A percentile compares a stretch with the other conserved stretches of the same genome.
Conservation (phyloP, 2,113 vertebrate genomes). For the Albula glossodonta region DNA sequence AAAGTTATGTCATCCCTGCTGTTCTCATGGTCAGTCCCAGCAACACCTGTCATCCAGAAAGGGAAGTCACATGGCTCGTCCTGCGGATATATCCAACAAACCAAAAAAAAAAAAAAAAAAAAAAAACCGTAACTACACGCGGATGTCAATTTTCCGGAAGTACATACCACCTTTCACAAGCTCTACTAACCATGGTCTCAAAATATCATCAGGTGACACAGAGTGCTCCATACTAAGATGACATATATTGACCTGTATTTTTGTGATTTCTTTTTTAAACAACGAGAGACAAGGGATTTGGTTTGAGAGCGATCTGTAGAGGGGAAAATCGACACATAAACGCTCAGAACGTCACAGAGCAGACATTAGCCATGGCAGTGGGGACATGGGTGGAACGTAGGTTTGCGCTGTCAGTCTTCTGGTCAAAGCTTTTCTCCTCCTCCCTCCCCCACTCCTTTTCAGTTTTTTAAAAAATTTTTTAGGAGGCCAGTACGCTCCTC, state of each 20-base stretch:
- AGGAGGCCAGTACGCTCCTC: conserved; percentile 90
- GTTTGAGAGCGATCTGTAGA: conserved; percentile 47
- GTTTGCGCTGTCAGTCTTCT: conserved; percentile 29
- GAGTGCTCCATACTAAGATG: not conserved
- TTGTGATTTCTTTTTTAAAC: not conserved
- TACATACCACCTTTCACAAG: conserved; percentile 43
- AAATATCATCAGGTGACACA: not conserved
- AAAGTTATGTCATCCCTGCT: conserved; percentile 59
- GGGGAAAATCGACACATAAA: conserved; percentile 26
- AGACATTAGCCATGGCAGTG: conserved; percentile 70
- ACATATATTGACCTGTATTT: not conserved
- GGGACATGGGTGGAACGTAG: conserved; percentile 53
- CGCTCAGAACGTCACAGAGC: conserved; percentile 43
- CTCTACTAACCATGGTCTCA: conserved; percentile 1
- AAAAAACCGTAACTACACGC: not conserved
- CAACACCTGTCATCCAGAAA: conserved; percentile 47
- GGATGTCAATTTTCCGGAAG: conserved; percentile 24
- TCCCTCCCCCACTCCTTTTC: not conserved
- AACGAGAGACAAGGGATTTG: conserved; percentile 51
- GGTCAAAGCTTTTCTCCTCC: conserved; percentile 16
- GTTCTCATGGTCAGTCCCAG: conserved; percentile 55
- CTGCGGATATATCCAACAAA: conserved; percentile 38
- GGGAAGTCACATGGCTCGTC: conserved; percentile 20
- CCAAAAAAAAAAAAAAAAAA: conserved; percentile 25
- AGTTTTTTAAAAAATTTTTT: conserved; percentile 53